Conservation (phyloP, 2,888 invertebrate species). For the Eudasyphora cyanicolor region DNA sequence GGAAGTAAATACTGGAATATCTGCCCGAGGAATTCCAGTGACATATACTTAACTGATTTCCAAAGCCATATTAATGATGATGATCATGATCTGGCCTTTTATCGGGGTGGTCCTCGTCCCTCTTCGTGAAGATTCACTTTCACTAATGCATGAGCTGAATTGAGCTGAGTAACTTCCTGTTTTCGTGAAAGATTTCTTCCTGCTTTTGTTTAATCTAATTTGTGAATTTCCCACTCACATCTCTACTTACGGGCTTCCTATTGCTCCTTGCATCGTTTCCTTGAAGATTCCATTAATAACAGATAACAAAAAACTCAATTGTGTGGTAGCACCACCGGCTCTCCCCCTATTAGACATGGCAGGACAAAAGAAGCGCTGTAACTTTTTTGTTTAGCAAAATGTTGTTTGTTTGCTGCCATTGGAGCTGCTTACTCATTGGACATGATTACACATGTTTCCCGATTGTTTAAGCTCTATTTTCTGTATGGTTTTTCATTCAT, state of each 20-base stretch:
- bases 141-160: background rate
- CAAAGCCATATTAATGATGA: constrained; percentile 38
- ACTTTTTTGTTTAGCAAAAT: constrained; percentile 16
- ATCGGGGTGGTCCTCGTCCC: constrained; percentile 29
- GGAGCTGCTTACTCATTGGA: constrained; percentile 65
- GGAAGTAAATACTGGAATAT: constrained; percentile 61
- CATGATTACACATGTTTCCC: constrained; percentile 65
- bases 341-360: constrained; percentile 2
- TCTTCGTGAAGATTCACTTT: no score
- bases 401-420: constrained; percentile 49
- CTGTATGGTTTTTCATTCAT: constrained; percentile 13
- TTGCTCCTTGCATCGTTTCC: background rate
- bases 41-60: constrained; percentile 45
- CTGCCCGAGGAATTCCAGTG: constrained; percentile 36
- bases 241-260: background rate
- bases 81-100: constrained; percentile 51
- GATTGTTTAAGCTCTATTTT: constrained; percentile 57
- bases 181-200: constrained; percentile 18
- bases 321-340: background rate
- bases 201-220: constrained; percentile 51
- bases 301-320: constrained; percentile 26
- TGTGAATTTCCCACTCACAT: constrained; percentile 22
- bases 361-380: background rate
- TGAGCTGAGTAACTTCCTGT: constrained; percentile 31
- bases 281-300: constrained; percentile 41